Conservation (phyloP, 2,888 invertebrate species). For the Fabriciana adippe region DNA sequence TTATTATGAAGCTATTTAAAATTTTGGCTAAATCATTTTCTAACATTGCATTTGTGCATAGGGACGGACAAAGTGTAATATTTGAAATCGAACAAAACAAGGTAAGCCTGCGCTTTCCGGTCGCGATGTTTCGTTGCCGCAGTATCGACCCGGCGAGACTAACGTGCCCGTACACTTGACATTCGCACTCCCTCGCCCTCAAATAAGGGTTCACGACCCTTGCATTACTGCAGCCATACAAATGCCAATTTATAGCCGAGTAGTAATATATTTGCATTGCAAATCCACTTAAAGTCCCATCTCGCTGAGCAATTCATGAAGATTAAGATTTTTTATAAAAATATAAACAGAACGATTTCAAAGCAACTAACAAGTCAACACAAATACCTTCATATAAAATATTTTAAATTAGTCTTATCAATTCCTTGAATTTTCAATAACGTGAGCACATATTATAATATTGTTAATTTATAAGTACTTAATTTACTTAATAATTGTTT, state of each 20-base stretch:
- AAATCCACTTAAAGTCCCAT: neutral
- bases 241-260: constrained; percentile 18
- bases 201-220: constrained; percentile 50
- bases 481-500: neutral
- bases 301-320: neutral
- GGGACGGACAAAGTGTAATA: neutral
- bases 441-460: too few relatives aligned
- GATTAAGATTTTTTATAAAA: neutral
- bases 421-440: too few relatives aligned
- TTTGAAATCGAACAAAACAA: neutral
- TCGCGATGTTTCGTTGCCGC: constrained; percentile 18
- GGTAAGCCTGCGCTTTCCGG: neutral
- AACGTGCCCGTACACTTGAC: constrained; percentile 67
- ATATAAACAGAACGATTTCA: neutral
- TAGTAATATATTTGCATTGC: constrained; percentile 11
- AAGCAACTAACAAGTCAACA: too few relatives aligned
- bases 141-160: constrained; percentile 44
- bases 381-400: too few relatives aligned
- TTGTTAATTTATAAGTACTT: too few relatives aligned
- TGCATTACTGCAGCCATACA: constrained; percentile 35
- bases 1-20: too few relatives aligned
- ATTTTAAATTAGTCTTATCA: too few relatives aligned
- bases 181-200: constrained; percentile 55
- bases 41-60: too few relatives aligned
- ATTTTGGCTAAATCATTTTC: too few relatives aligned